These are phyloP conservation scores for Temnothorax longispinosus DNA, from an alignment of 1,140 invertebrate species.

Conservation along the genomic window DNA sequence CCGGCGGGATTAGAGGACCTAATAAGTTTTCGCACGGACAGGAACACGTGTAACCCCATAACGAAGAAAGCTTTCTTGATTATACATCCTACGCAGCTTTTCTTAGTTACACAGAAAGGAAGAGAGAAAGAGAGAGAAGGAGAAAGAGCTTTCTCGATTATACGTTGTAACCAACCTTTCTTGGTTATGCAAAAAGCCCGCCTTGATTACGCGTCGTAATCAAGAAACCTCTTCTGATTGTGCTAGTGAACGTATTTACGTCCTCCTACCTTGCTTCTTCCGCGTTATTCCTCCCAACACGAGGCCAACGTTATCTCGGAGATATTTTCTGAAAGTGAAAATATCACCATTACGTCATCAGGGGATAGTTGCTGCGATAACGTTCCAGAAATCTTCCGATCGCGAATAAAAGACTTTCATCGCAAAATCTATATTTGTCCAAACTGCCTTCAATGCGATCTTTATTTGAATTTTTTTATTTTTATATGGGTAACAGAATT, in stretches of 20 bases:
- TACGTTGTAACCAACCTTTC: constrained; percentile 62
- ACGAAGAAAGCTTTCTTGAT: constrained; percentile 62
- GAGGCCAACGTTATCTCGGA: constrained; percentile 13
- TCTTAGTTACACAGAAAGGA: constrained; percentile 52
- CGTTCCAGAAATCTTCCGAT: not conserved
- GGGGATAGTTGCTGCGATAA: not conserved
- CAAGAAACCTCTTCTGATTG: constrained; percentile 62
- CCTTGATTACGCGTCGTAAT: constrained; percentile 61
- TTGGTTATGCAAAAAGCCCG: constrained; percentile 60
- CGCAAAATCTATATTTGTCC: not conserved
- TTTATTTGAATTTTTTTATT: not conserved
- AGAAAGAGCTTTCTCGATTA: constrained; percentile 54
- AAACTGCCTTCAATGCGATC: not conserved
- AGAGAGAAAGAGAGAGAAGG: not conserved
- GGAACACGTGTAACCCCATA: constrained; percentile 54
- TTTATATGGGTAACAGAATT: not conserved
- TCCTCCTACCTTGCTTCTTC: constrained; percentile 11
- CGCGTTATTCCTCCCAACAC: constrained; percentile 5
- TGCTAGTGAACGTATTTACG: constrained; percentile 55
- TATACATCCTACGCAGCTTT: constrained; percentile 61
- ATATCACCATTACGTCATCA: constrained; percentile 24
- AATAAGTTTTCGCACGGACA: constrained; percentile 56
- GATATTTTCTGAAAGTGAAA: constrained; percentile 44
- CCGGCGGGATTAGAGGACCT: constrained; percentile 57
- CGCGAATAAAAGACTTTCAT: constrained; percentile 3